Conservation (phyloP, 2,797 vertebrate species). For the Hippocampus kuda region DNA sequence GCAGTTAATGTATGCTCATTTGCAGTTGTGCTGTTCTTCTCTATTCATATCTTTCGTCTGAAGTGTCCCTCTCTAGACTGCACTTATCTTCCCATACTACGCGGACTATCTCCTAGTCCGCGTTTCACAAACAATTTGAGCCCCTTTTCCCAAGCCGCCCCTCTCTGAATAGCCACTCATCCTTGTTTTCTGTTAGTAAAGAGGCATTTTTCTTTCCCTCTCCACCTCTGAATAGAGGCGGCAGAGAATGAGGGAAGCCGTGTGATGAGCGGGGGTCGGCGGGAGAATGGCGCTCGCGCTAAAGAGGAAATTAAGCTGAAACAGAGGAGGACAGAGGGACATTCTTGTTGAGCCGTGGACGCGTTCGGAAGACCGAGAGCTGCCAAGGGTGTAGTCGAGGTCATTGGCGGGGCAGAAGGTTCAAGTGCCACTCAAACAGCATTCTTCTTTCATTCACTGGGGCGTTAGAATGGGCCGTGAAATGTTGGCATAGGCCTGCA, state of each 20-base stretch:
- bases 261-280: constrained; percentile 20
- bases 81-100: constrained; percentile 19
- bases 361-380: constrained; percentile 41
- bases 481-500: constrained; percentile 26
- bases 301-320: constrained; percentile 37
- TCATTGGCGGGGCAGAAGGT: constrained; percentile 51
- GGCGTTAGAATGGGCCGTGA: constrained; percentile 29
- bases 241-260: constrained; percentile 26
- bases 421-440: constrained; percentile 66
- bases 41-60: constrained; percentile 14
- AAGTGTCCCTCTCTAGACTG: constrained; percentile 21
- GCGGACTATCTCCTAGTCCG: constrained; percentile 20
- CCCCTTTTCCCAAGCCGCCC: constrained; percentile 23
- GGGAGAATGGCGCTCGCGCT: constrained; percentile 31
- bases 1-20: neutral
- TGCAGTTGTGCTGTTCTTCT: neutral
- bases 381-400: constrained; percentile 47
- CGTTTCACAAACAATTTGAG: constrained; percentile 36
- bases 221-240: constrained; percentile 48
- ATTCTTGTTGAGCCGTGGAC: constrained; percentile 39
- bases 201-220: constrained; percentile 30
- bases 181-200: constrained; percentile 29
- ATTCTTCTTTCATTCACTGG: constrained; percentile 49
- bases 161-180: constrained; percentile 44
- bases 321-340: constrained; percentile 23